phyloP scores from a whole-genome alignment of 2,113 vertebrate genomes.

The Ahaetulla prasina region DNA sequence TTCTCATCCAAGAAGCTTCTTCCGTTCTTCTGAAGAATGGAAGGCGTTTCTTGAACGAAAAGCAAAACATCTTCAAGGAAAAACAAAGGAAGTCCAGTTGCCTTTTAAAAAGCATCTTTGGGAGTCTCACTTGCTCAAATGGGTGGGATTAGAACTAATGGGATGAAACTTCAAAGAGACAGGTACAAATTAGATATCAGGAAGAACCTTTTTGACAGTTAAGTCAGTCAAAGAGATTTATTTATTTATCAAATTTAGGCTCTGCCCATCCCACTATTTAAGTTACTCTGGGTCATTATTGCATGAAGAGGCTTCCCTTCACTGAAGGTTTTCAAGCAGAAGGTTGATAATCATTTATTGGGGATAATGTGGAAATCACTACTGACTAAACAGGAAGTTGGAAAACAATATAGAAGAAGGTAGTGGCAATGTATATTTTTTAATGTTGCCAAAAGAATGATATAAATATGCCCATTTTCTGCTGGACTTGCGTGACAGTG shows the following conservation, averaged over 20 bases:
- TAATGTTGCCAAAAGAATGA: neutral
- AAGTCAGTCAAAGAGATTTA: neutral
- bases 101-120: neutral
- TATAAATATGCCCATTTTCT: neutral
- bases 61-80: neutral
- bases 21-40: neutral
- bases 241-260: neutral
- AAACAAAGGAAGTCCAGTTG: neutral
- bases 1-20: neutral
- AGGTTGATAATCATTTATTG: neutral
- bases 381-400: neutral
- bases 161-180: neutral
- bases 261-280: neutral
- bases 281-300: neutral
- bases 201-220: neutral
- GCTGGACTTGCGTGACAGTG: neutral
- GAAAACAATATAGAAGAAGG: neutral
- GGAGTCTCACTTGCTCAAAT: neutral
- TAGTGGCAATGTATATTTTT: neutral
- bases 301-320: neutral
- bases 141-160: neutral
- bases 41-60: neutral
- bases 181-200: neutral
- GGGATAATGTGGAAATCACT: neutral
- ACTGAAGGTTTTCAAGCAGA: neutral